Evolutionary conservation across 2,888 invertebrate species (phyloP).

Genomic region (Punctoribates punctum): DNA sequence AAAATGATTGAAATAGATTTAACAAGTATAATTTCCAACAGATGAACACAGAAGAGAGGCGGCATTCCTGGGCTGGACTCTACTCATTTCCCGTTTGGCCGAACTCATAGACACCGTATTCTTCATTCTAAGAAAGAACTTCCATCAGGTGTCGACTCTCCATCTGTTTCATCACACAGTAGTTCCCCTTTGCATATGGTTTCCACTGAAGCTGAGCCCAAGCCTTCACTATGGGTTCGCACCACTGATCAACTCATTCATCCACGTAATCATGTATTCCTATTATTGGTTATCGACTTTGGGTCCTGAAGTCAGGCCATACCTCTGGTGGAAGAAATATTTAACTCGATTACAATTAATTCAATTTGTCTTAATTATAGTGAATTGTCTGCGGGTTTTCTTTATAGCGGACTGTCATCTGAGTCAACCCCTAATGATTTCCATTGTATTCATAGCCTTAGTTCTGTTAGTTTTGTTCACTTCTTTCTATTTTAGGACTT

Average conservation of each 20-base stretch:
- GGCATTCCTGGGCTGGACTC: conserved; percentile 5
- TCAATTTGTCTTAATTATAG: conserved; percentile 35
- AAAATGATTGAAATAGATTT: too few species aligned
- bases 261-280: conserved; percentile 35
- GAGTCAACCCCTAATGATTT: not conserved
- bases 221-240: conserved; percentile 22
- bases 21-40: not conserved
- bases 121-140: conserved; percentile 26
- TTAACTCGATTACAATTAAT: conserved; percentile 26
- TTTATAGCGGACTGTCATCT: conserved; percentile 17
- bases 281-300: conserved; percentile 35
- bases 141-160: conserved; percentile 24
- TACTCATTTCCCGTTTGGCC: conserved; percentile 2
- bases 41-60: not conserved
- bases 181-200: conserved; percentile 21
- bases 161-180: conserved; percentile 34
- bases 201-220: conserved; percentile 1
- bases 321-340: conserved; percentile 34
- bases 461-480: not conserved
- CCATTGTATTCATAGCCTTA: not conserved
- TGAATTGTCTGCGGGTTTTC: conserved; percentile 23
- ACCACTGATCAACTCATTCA: conserved; percentile 36
- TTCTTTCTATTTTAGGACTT: conserved; percentile 16
- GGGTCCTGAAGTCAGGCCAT: not conserved
- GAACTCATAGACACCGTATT: conserved; percentile 37